These are phyloP conservation scores for Agelastica alni DNA, from an alignment of 2,888 invertebrate genomes.

Conservation along the genomic window DNA sequence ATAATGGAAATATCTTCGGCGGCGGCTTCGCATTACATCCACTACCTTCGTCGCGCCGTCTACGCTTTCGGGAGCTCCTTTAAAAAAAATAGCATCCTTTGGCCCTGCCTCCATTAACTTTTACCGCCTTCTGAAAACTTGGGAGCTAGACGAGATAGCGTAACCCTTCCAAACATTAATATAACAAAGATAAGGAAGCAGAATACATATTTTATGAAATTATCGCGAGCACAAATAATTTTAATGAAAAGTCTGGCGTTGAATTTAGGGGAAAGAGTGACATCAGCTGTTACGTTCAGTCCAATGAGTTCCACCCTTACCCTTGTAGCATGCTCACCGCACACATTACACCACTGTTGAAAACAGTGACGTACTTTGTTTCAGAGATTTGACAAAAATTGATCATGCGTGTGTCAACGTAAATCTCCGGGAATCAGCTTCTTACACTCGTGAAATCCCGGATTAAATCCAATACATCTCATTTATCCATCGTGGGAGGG, in stretches of 20 bases:
- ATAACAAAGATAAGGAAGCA: slow-evolving; percentile 50
- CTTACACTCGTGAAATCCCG: not conserved
- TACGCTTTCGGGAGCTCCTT: slow-evolving; percentile 1
- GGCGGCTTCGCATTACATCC: too few relatives aligned
- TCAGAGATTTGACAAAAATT: not conserved
- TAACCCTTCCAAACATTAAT: slow-evolving; percentile 43
- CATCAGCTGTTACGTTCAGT: slow-evolving; percentile 60
- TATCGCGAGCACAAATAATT: slow-evolving; percentile 56
- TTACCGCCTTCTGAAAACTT: slow-evolving; percentile 29
- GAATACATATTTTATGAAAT: slow-evolving; percentile 58
- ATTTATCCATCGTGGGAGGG: too few relatives aligned
- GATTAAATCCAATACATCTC: not conserved
- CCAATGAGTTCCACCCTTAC: slow-evolving; percentile 57
- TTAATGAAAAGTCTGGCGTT: slow-evolving; percentile 57
- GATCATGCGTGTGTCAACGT: not conserved
- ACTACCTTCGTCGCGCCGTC: too few relatives aligned
- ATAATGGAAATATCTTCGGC: too few relatives aligned
- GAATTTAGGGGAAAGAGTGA: slow-evolving; percentile 56
- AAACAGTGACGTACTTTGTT: slow-evolving; percentile 25
- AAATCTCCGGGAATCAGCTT: slow-evolving; percentile 4
- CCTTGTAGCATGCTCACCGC: slow-evolving; percentile 53
- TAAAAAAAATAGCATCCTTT: slow-evolving; percentile 11
- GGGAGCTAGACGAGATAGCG: slow-evolving; percentile 23
- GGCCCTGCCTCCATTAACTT: slow-evolving; percentile 28
- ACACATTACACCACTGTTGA: slow-evolving; percentile 47